Evolutionary conservation across 2,797 vertebrate species (phyloP).

Genomic region (Gymnoscopelus braueri): DNA sequence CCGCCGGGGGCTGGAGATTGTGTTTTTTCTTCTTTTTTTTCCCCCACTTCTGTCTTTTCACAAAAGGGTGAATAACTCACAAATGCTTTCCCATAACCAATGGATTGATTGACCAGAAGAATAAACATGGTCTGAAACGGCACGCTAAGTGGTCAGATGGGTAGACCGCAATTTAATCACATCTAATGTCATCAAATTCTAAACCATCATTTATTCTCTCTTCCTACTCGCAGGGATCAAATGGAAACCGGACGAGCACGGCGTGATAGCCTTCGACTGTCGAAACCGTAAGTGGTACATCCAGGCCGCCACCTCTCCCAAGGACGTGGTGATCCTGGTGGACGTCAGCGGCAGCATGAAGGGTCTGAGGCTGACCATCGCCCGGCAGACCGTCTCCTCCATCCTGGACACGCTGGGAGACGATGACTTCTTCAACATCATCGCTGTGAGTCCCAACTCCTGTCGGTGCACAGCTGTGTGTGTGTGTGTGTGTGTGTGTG

Average conservation of each 20-base stretch:
- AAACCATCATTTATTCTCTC: too few species aligned
- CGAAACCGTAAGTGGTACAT: conserved; percentile 99
- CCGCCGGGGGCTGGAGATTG: too few species aligned
- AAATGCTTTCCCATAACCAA: too few species aligned
- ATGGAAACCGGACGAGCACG: conserved; percentile 97
- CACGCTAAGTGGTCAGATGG: too few species aligned
- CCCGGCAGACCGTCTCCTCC: conserved; percentile 96
- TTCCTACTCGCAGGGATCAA: conserved; percentile 86
- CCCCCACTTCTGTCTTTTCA: too few species aligned
- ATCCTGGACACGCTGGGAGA: conserved; percentile 98
- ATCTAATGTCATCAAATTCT: too few species aligned
- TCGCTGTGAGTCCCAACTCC: conserved; percentile 86
- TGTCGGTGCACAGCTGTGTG: neutral
- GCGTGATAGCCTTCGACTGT: conserved; percentile 98
- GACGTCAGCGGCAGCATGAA: conserved; percentile 99
- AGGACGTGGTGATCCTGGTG: conserved; percentile 96
- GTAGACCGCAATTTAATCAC: too few species aligned
- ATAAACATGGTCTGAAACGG: too few species aligned
- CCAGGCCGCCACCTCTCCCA: conserved; percentile 97
- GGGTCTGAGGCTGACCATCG: conserved; percentile 94
- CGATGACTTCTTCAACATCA: conserved; percentile 98
- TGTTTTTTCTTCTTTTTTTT: too few species aligned
- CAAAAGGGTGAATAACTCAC: too few species aligned
- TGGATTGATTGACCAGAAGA: too few species aligned
- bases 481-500: conserved; percentile 17